Evolutionary conservation across 2,113 vertebrate species (phyloP), one percentile per base, ranked within the genome.

Genomic region (Brachionichthys hirsutus): DNA sequence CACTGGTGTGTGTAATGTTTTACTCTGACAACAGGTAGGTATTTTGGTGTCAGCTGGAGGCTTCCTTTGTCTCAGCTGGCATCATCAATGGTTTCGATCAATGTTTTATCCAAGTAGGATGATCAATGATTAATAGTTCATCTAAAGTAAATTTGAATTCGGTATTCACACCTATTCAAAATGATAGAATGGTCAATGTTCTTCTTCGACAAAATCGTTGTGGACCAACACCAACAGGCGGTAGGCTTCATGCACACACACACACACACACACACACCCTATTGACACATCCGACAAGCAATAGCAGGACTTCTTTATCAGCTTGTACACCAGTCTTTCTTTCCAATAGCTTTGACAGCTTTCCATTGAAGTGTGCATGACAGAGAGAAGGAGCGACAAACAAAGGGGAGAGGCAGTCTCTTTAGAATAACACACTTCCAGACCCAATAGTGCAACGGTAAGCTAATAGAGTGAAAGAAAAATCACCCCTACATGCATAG

Each of bases 301-400:
- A 85, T 81, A 80, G 79, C 70, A 69, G 73, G 71, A 73, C 75
- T 70, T 85, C 86, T 87, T 86, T 82, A 87, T 85, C 84, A 85
- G 81, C 77, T 84, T 81, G 81, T 83, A 81, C 75, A 83, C 81
- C 70, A 77, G 54, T 86, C 83, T 85, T 77, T 54, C 72, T 86
- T 81, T 78, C 72, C 80, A 62, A 81, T 88, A 83, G 66, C 62
- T 70, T 72, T 88, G 87, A 87, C 84, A 89, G 87, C 54, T 88
- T 87, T 88, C 84, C 85, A 80, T 53, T 89, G 77, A 76, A 80
- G 84, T 85, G 85, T 85, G 84, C 60, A 81, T 84, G 81, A 84
- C 69, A 62, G 65, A 81, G 61, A 55, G 75, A 76, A 51, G 35
- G 62, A 64, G 63, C 64, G 50, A 50, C 65, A 69, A 73, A 85